These are phyloP conservation scores for Balanococcus diminutus DNA, from an alignment of 2,888 invertebrate species.

Conservation along the genomic window DNA sequence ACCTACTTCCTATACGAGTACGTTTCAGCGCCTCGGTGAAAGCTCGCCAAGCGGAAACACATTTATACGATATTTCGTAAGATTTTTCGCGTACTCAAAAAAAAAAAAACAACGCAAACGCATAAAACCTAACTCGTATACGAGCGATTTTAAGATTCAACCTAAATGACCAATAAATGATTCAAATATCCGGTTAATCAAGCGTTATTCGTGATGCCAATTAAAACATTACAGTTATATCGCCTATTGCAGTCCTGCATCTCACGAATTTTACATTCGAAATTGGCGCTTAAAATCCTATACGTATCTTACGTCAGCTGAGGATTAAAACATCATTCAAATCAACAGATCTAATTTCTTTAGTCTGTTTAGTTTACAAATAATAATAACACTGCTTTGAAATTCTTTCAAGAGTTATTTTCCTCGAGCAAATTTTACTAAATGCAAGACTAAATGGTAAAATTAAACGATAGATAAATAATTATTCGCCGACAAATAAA, in stretches of 20 bases:
- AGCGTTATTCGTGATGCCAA: not conserved
- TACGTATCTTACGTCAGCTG: not conserved
- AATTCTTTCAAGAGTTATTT: not conserved
- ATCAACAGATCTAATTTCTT: not conserved
- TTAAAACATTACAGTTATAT: constrained; percentile 1
- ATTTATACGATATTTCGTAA: not conserved
- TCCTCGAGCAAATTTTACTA: not conserved
- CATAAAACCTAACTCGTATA: not conserved
- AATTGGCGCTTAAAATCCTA: not conserved
- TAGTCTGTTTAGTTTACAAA: not conserved
- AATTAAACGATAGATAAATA: not conserved
- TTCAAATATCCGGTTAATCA: constrained; percentile 5
- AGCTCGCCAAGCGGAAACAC: constrained; percentile 5
- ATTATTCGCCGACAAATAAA: too few species aligned
- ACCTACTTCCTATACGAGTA: not conserved
- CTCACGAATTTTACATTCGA: not conserved
- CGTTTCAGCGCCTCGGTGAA: not conserved
- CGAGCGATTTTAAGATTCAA: not conserved
- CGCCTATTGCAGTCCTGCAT: not conserved
- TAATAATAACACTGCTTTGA: not conserved
- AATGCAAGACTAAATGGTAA: not conserved
- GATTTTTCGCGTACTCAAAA: not conserved
- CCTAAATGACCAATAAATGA: not conserved
- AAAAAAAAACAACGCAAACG: not conserved
- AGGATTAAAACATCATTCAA: not conserved